A percentile compares a stretch with the other conserved stretches of the same genome.
Conservation (phyloP, 1,140 invertebrate genomes). For the Myzus persicae region DNA sequence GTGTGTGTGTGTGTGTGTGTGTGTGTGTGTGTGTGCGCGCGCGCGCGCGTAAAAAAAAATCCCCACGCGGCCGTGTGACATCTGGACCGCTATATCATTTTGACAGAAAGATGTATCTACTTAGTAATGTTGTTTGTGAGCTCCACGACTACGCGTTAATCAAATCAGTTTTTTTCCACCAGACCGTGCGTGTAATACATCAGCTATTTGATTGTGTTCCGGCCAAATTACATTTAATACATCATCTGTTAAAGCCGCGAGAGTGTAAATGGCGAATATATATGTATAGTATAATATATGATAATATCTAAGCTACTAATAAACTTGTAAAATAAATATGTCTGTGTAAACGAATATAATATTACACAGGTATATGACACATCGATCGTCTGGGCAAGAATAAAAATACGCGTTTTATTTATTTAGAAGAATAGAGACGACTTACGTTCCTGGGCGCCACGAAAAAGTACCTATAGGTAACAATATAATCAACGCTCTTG, state of each 20-base stretch:
- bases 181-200: not conserved
- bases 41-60: not conserved
- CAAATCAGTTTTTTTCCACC: not conserved
- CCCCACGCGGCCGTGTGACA: not conserved
- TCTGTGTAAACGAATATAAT: not conserved
- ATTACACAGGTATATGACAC: not conserved
- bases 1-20: not conserved
- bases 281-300: not conserved
- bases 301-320: not conserved
- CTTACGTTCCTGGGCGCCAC: not conserved
- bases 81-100: not conserved
- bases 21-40: no score
- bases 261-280: not conserved
- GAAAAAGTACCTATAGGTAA: not conserved
- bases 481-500: not conserved
- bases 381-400: not conserved
- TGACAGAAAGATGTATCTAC: conserved; percentile 33
- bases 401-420: not conserved
- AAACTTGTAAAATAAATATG: not conserved
- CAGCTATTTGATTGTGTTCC: not conserved
- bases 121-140: not conserved
- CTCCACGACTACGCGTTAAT: not conserved
- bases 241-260: not conserved
- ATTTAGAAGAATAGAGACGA: not conserved
- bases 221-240: not conserved